These are phyloP conservation scores for Nephrotoma guestfalica DNA, from an alignment of 2,888 invertebrate genomes.

Conservation along the genomic window DNA sequence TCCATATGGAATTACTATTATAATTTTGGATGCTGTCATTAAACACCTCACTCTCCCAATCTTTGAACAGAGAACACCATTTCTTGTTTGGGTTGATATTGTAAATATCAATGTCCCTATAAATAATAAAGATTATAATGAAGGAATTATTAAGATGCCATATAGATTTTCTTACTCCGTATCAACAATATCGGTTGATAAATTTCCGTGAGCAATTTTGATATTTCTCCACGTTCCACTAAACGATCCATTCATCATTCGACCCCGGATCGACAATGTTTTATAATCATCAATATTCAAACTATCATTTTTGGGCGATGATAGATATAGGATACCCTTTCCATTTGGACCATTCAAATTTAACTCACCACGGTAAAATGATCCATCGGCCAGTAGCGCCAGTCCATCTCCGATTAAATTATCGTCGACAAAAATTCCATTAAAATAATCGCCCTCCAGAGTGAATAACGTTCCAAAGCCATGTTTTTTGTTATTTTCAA, in stretches of 20 bases:
- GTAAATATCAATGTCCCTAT: slow-evolving; percentile 5
- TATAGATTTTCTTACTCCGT: slow-evolving; percentile 31
- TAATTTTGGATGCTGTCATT: slow-evolving; percentile 20
- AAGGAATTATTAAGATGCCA: slow-evolving; percentile 9
- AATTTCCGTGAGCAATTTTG: slow-evolving; percentile 50
- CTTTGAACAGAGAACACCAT: slow-evolving; percentile 27
- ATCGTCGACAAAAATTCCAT: slow-evolving; percentile 71
- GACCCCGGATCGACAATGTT: neutral
- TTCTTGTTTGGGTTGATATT: slow-evolving; percentile 35
- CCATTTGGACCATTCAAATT: slow-evolving; percentile 65
- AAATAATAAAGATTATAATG: slow-evolving; percentile 17
- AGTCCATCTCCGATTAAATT: slow-evolving; percentile 70
- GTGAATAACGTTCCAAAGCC: slow-evolving; percentile 79
- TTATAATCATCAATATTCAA: neutral
- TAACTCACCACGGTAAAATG: slow-evolving; percentile 81
- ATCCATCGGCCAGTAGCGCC: slow-evolving; percentile 77
- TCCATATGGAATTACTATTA: slow-evolving; percentile 58
- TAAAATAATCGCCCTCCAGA: slow-evolving; percentile 80
- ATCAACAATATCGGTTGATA: slow-evolving; percentile 38
- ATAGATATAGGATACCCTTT: slow-evolving; percentile 64
- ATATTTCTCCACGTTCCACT: slow-evolving; percentile 29
- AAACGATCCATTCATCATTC: slow-evolving; percentile 22
- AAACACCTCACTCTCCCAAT: slow-evolving; percentile 23
- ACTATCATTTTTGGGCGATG: slow-evolving; percentile 19
- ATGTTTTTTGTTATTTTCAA: slow-evolving; percentile 70